Base-by-base conservation (phyloP, 2,888 invertebrate species). In the Phyto melanocephala region DNA sequence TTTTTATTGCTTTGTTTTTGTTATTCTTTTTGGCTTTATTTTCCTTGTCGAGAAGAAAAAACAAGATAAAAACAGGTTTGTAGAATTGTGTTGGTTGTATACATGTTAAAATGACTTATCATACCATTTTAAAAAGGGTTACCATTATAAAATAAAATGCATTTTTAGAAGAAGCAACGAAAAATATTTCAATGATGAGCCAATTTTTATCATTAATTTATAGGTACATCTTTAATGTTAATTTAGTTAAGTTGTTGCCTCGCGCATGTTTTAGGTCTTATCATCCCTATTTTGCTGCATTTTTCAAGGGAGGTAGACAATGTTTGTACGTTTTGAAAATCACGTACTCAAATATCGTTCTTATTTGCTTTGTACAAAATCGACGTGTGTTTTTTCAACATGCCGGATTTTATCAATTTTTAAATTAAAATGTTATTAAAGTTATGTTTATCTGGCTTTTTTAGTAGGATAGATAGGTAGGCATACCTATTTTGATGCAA, bases 261-360 rank as follows among this genome's bases (percentile, higher is more conserved):
- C 7, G 42, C 56, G 40, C 37, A 54, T 22, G 20, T 37, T 47
- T 71, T 47, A 17, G 50, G 60, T n/a, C n/a, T n/a, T n/a, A n/a
- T 13, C 58, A 60, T 24, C 40, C 72, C 62, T 28, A 15, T 28
- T 50, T 60, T 28, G 33, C 37, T 11, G n/a, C 10, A 1, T 17
- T 8, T 24, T 45, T 37, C 52, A 72, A 33, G 62, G 72, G 40
- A 40, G 24, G 28, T 17, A 52, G 1, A 11, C 47, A 2, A 50
- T 22, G 11, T 35, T 40, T 40, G 52, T 37, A 35, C 33, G 54
- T 42, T 58, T 1, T 10, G 56, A 35, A 78, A 15, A 40, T 58
- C 77, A 78, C 77, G 77, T 78, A 71, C 13, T 24, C 77, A 42
- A 52, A 45, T 15, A 24, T 24, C 35, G 15, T 28, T 62, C 17